phyloP scores from a whole-genome alignment of 2,113 vertebrate species.

The Bucco capensis region DNA sequence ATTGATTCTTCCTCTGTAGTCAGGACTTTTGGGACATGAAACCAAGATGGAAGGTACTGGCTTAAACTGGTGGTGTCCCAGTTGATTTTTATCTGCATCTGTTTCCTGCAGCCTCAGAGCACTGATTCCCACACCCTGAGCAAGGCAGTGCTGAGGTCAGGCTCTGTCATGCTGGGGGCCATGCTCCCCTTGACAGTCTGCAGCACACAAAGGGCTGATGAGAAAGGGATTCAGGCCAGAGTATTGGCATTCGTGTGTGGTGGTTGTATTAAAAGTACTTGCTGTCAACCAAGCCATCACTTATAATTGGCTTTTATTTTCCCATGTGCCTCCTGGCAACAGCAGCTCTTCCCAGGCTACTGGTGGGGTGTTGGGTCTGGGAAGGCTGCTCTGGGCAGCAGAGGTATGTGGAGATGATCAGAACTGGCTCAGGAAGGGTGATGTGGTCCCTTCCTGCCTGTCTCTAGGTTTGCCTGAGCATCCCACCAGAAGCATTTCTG shows the following conservation, averaged over 20 bases:
- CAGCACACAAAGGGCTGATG: not conserved
- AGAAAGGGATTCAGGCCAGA: not conserved
- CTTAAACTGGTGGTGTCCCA: not conserved
- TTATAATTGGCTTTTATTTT: conserved; percentile 46
- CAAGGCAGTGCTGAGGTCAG: not conserved
- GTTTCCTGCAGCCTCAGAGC: not conserved
- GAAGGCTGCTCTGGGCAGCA: not conserved
- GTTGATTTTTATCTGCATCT: not conserved
- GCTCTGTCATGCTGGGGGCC: not conserved
- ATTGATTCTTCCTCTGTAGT: not conserved
- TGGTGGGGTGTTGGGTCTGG: not conserved
- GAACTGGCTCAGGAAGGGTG: not conserved
- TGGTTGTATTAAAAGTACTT: conserved; percentile 7
- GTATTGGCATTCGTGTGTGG: not conserved
- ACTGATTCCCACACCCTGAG: accelerated
- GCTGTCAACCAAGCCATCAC: conserved; percentile 33
- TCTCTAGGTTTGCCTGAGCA: not conserved
- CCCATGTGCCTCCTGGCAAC: conserved; percentile 8
- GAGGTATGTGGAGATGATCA: not conserved
- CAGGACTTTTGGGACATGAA: not conserved
- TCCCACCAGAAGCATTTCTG: not conserved
- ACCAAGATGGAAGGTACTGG: not conserved
- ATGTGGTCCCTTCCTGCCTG: not conserved
- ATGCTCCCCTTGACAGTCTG: not conserved
- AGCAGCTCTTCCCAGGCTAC: conserved; percentile 36